These are phyloP conservation scores for Platycheirus albimanus DNA, from an alignment of 2,888 invertebrate genomes.

Conservation along the genomic window DNA sequence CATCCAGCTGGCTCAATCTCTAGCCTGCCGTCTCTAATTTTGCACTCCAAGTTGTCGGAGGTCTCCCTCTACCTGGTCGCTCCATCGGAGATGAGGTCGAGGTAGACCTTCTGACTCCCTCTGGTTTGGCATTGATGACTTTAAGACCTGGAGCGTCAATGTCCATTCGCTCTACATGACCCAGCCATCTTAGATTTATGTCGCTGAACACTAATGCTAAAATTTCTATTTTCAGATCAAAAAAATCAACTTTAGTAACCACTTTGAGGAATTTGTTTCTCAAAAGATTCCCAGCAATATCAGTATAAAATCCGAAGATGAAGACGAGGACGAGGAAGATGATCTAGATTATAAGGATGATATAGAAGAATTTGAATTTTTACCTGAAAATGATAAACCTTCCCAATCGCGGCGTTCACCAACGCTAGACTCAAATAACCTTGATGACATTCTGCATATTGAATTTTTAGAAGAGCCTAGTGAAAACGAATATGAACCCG, in stretches of 20 bases:
- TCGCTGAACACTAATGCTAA: too few species aligned
- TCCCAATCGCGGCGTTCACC: neutral
- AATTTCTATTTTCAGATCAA: conserved; percentile 31
- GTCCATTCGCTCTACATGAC: too few species aligned
- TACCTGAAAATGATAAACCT: neutral
- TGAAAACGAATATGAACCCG: conserved; percentile 34
- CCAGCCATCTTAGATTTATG: too few species aligned
- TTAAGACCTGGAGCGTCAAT: too few species aligned
- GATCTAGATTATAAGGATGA: conserved; percentile 22
- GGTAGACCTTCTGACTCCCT: too few species aligned
- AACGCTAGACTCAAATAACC: neutral
- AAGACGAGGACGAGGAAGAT: conserved; percentile 28
- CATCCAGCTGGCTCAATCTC: too few species aligned
- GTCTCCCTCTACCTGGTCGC: too few species aligned
- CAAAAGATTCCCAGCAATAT: neutral
- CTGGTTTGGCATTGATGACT: too few species aligned
- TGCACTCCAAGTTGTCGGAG: too few species aligned
- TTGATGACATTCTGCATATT: conserved; percentile 58
- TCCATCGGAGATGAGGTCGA: too few species aligned
- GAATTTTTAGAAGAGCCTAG: conserved; percentile 56
- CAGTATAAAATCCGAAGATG: conserved; percentile 45
- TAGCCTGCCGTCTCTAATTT: too few species aligned
- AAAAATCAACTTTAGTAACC: conserved; percentile 34
- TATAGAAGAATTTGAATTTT: conserved; percentile 6
- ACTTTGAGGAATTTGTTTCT: conserved; percentile 45